A percentile compares a stretch with the other conserved stretches of the same genome.
Conservation (phyloP, 1,140 invertebrate species). For the Apocrypta bakeri region DNA sequence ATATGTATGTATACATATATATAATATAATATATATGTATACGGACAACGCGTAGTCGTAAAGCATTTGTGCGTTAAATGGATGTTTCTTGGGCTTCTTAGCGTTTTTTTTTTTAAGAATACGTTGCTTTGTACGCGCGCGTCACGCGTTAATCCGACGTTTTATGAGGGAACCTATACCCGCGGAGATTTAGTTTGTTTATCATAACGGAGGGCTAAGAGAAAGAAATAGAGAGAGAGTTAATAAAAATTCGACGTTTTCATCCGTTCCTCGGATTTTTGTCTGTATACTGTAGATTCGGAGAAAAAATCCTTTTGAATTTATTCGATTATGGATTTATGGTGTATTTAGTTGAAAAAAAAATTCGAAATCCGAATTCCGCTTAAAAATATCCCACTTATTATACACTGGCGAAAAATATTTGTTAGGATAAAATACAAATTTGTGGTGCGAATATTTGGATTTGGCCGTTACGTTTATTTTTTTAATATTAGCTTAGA, state of each 20-base stretch:
- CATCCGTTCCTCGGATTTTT: not conserved
- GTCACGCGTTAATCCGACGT: slow-evolving; percentile 32
- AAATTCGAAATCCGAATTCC: not conserved
- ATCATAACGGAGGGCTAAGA: not conserved
- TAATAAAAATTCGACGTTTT: slow-evolving; percentile 40
- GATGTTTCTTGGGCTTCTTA: not conserved
- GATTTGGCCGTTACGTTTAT: too few relatives aligned
- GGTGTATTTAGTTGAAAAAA: slow-evolving; percentile 16
- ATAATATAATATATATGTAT: too few relatives aligned
- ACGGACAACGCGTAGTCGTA: slow-evolving; percentile 9
- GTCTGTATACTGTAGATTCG: too few relatives aligned
- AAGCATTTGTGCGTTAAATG: slow-evolving; percentile 33
- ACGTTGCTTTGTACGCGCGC: not conserved
- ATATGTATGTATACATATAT: not conserved
- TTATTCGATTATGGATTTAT: slow-evolving; percentile 1
- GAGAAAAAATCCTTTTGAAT: slow-evolving; percentile 1
- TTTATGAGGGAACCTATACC: slow-evolving; percentile 18
- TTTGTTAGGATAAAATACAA: too few relatives aligned
- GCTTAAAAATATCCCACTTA: too few relatives aligned
- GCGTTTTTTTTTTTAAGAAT: not conserved
- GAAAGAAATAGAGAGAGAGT: slow-evolving; percentile 15
- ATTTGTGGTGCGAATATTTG: too few relatives aligned
- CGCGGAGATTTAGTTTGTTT: slow-evolving; percentile 43
- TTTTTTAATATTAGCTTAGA: too few relatives aligned
- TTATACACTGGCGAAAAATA: too few relatives aligned